Conservation (phyloP, 2,888 invertebrate genomes). For the Drosophila kokeensis region DNA sequence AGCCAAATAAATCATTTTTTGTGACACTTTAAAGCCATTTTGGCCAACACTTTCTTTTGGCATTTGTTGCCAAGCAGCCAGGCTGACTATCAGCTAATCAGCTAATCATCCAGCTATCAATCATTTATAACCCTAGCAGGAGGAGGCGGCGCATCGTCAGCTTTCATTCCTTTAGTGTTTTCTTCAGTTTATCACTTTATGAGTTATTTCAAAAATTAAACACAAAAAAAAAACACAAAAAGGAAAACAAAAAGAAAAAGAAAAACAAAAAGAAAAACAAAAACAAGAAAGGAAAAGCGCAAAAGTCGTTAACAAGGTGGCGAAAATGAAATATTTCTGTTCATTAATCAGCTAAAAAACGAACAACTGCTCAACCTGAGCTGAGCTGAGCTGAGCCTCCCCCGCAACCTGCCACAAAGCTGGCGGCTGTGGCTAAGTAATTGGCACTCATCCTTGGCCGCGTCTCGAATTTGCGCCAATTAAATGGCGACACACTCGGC, state of each 20-base stretch:
- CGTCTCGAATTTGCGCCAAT: constrained; percentile 73
- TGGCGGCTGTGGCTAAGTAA: constrained; percentile 9
- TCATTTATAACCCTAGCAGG: constrained; percentile 55
- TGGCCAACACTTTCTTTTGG: constrained; percentile 14
- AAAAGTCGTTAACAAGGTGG: constrained; percentile 64
- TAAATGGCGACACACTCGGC: constrained; percentile 69
- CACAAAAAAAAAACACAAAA: constrained; percentile 11
- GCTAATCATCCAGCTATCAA: constrained; percentile 31
- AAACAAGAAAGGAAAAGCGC: constrained; percentile 25
- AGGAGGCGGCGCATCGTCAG: constrained; percentile 3
- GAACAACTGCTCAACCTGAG: constrained; percentile 13
- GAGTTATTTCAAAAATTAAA: constrained; percentile 65
- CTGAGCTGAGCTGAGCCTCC: not conserved
- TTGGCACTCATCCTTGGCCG: constrained; percentile 44
- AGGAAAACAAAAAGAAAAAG: not conserved
- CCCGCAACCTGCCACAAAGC: not conserved
- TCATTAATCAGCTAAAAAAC: constrained; percentile 64
- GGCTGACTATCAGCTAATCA: constrained; percentile 37
- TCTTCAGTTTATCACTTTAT: constrained; percentile 52
- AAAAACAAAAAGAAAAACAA: not conserved
- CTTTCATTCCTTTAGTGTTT: constrained; percentile 28
- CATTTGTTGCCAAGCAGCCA: not conserved
- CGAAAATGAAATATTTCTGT: constrained; percentile 48
- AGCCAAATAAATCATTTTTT: constrained; percentile 24
- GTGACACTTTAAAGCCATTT: constrained; percentile 27